These are phyloP conservation scores for Chiroxiphia lanceolata DNA, from an alignment of 2,797 vertebrate genomes.

Conservation along the genomic window DNA sequence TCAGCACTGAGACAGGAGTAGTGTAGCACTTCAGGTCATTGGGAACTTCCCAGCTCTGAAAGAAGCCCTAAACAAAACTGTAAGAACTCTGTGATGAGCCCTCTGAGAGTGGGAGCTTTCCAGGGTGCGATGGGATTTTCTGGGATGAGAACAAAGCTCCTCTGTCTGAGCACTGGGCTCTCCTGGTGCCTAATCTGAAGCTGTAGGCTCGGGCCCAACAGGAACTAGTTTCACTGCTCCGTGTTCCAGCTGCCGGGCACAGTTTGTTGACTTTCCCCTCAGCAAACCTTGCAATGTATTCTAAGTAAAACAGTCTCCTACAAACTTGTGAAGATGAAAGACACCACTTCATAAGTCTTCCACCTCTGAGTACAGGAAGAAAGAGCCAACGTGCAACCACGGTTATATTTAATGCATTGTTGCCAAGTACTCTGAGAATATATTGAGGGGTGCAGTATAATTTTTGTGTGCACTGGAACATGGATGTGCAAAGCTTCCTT, in stretches of 20 bases:
- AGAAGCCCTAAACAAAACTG: not conserved
- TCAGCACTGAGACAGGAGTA: not conserved
- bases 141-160: not conserved
- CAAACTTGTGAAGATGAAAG: conserved; percentile 14
- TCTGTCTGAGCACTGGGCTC: not conserved
- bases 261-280: conserved; percentile 42
- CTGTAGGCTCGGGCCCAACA: not conserved
- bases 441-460: not conserved
- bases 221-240: conserved; percentile 4
- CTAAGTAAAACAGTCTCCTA: not conserved
- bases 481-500: not conserved
- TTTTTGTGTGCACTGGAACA: not conserved
- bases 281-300: conserved; percentile 1
- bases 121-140: not conserved
- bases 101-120: not conserved
- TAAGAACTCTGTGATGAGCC: not conserved
- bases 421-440: conserved; percentile 1
- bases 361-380: not conserved
- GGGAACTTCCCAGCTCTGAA: not conserved
- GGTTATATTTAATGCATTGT: not conserved
- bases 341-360: conserved; percentile 25
- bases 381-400: not conserved
- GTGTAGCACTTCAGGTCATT: not conserved
- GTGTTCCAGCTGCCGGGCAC: conserved; percentile 6
- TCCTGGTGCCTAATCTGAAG: not conserved